A percentile compares a stretch with the other conserved stretches of the same genome.
phyloP scores from a whole-genome alignment of 2,888 invertebrate species.

The Scaptomyza tumidula region DNA sequence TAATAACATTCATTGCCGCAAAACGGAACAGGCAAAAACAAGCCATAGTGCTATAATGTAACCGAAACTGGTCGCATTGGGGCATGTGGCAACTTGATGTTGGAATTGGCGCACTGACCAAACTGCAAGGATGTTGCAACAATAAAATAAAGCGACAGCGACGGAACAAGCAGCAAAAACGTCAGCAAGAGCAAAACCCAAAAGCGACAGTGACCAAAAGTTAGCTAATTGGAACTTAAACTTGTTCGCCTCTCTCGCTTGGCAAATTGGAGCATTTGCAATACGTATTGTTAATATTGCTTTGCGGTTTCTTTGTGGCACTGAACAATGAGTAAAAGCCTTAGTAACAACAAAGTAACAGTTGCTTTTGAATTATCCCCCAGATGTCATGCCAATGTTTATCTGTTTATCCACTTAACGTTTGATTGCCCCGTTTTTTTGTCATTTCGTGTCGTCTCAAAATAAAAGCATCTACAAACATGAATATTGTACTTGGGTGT shows the following conservation, averaged over 20 bases:
- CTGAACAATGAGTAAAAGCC: slow-evolving; percentile 4
- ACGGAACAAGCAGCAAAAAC: slow-evolving; percentile 9
- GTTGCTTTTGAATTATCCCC: slow-evolving; percentile 29
- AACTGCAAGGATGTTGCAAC: slow-evolving; percentile 66
- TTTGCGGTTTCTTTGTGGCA: slow-evolving; percentile 16
- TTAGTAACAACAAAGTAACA: slow-evolving; percentile 10
- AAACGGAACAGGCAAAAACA: slow-evolving; percentile 69
- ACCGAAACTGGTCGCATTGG: slow-evolving; percentile 76
- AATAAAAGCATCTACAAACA: slow-evolving; percentile 13
- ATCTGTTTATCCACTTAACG: slow-evolving; percentile 47
- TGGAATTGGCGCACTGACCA: slow-evolving; percentile 65
- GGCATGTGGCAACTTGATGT: slow-evolving; percentile 63
- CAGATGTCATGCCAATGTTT: slow-evolving; percentile 36
- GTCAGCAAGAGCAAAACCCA: neutral
- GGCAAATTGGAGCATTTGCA: slow-evolving; percentile 41
- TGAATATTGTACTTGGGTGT: neutral
- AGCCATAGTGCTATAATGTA: slow-evolving; percentile 68
- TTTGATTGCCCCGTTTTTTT: slow-evolving; percentile 51
- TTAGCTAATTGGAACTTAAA: slow-evolving; percentile 60
- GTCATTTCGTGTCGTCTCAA: slow-evolving; percentile 40
- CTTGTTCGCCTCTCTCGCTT: slow-evolving; percentile 38
- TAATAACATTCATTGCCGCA: slow-evolving; percentile 75
- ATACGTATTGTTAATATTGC: slow-evolving; percentile 26
- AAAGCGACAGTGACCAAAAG: slow-evolving; percentile 46
- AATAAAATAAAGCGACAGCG: slow-evolving; percentile 9